A percentile compares a stretch with the other conserved stretches of the same genome.
These are phyloP conservation scores for Botia kubotai DNA, from an alignment of 2,797 vertebrate species.

Conservation along the genomic window DNA sequence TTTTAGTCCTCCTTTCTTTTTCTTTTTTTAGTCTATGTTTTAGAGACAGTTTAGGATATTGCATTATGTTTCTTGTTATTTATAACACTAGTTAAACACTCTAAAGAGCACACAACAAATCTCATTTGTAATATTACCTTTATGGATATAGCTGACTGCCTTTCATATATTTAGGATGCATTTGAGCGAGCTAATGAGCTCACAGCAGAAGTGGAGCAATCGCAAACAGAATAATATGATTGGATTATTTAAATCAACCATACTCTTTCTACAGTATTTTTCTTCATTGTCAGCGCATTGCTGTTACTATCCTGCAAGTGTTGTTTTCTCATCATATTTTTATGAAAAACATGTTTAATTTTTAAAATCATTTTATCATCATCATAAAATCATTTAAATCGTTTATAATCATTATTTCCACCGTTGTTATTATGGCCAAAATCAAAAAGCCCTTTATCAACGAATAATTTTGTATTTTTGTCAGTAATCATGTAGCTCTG, in stretches of 20 bases:
- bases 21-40: too few relatives aligned
- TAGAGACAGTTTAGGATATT: not conserved
- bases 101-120: not conserved
- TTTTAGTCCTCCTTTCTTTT: not conserved
- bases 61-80: not conserved
- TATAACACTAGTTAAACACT: not conserved
- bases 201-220: not conserved
- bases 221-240: slow-evolving; percentile 1
- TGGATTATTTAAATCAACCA: slow-evolving; percentile 7
- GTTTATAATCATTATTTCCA: not conserved
- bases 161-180: not conserved
- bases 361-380: not conserved
- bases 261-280: not conserved
- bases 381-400: too few relatives aligned
- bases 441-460: not conserved
- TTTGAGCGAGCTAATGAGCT: not conserved
- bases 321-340: not conserved
- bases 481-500: not conserved
- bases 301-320: not conserved
- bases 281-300: not conserved
- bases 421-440: not conserved
- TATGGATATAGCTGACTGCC: not conserved
- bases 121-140: not conserved
- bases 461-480: not conserved
- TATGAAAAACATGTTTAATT: not conserved